Percentiles rank a stretch among this genome's conserved stretches.
Evolutionary conservation across 2,113 vertebrate genomes (phyloP).

Genomic region (Pontoporia blainvillei): DNA sequence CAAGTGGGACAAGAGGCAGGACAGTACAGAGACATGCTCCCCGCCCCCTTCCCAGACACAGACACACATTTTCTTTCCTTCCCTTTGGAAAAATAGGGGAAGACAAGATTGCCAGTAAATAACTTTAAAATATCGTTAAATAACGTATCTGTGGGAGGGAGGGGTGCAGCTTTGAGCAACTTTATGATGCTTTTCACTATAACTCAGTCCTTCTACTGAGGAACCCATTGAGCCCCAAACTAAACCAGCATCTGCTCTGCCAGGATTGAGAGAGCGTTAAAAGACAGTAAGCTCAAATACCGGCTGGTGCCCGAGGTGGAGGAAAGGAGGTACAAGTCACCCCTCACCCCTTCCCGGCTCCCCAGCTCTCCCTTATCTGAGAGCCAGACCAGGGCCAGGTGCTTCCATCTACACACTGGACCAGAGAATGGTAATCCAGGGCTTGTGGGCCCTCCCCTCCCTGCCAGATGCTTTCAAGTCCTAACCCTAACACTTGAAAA

Average conservation of each 20-base stretch:
- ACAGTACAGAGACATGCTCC: not conserved
- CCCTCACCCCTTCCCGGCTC: not conserved
- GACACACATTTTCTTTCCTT: not conserved
- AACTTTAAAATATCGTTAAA: not conserved
- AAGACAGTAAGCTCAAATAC: not conserved
- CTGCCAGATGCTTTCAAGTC: not conserved
- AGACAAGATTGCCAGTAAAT: not conserved
- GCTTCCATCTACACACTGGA: not conserved
- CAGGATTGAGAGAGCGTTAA: not conserved
- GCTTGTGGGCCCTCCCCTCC: not conserved
- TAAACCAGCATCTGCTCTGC: not conserved
- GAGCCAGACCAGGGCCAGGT: not conserved
- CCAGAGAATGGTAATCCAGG: not conserved
- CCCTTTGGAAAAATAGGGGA: not conserved
- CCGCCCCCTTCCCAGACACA: not conserved
- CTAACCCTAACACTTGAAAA: not conserved
- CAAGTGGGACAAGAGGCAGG: not conserved
- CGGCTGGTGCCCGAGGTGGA: not conserved
- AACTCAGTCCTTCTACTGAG: not conserved
- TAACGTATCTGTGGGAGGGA: not conserved
- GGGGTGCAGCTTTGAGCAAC: not conserved
- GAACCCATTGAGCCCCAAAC: not conserved
- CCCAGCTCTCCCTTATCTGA: not conserved
- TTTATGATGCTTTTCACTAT: not conserved
- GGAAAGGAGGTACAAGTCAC: not conserved